Evolutionary conservation across 1,140 invertebrate genomes (phyloP).

Genomic region (Neomicropteryx cornuta): DNA sequence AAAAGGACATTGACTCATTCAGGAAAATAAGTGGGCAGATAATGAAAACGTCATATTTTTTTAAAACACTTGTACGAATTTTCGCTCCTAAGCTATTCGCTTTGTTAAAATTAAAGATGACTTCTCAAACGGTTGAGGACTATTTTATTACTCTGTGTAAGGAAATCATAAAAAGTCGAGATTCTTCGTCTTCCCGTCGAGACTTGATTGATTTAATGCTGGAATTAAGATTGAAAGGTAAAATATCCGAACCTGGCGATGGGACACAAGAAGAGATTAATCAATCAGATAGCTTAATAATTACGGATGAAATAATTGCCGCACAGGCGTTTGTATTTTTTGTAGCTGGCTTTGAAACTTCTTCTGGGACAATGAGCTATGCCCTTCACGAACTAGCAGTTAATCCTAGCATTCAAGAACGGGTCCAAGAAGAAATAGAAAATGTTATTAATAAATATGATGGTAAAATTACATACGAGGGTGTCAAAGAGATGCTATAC

Average conservation of each 20-base stretch:
- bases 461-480: conserved; percentile 23
- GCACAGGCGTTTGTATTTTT: conserved; percentile 15
- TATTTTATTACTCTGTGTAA: not conserved
- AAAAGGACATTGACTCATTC: conserved; percentile 5
- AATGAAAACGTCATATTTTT: no score
- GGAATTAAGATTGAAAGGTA: conserved; percentile 8
- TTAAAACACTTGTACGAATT: no score
- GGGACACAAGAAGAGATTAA: conserved; percentile 4
- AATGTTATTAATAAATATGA: conserved; percentile 8
- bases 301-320: conserved; percentile 15
- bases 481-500: conserved; percentile 26
- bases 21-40: no score
- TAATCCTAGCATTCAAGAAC: conserved; percentile 19
- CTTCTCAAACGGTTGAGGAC: no score
- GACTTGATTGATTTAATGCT: conserved; percentile 10
- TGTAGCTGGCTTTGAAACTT: conserved; percentile 15
- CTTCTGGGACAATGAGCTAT: conserved; percentile 6
- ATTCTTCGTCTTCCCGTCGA: not conserved
- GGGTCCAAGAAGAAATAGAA: conserved; percentile 16
- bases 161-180: not conserved
- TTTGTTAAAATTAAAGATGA: no score
- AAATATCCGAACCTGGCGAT: conserved; percentile 7
- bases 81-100: no score
- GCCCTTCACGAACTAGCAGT: conserved; percentile 19
- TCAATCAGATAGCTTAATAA: no score